These are phyloP conservation scores for Oxyruncus cristatus DNA, from an alignment of 2,113 vertebrate species.

Conservation along the genomic window DNA sequence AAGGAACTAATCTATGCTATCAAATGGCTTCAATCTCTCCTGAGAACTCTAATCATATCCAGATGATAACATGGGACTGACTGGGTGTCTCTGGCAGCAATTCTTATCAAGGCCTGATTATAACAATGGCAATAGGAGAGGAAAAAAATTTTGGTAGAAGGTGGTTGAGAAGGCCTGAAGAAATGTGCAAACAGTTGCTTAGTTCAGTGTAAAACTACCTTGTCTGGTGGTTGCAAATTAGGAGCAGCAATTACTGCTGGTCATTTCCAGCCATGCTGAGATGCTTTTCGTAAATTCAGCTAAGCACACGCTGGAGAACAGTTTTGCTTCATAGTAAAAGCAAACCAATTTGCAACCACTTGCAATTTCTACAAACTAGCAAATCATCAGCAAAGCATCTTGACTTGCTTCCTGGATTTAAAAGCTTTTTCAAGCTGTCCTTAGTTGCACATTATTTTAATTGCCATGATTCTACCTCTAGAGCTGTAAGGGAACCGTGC, in stretches of 20 bases:
- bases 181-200: neutral
- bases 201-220: neutral
- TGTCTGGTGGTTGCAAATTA: neutral
- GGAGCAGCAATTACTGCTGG: neutral
- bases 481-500: neutral
- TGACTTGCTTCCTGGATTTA: conserved; percentile 18
- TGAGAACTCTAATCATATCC: conserved; percentile 81
- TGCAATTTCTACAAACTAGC: neutral
- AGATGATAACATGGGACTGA: conserved; percentile 73
- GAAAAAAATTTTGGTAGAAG: conserved; percentile 9
- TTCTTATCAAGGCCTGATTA: conserved; percentile 45
- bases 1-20: conserved; percentile 85
- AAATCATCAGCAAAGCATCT: conserved; percentile 15
- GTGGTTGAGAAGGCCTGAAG: neutral
- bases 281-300: neutral
- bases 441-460: conserved; percentile 19
- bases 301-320: neutral
- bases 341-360: neutral
- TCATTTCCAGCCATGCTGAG: neutral
- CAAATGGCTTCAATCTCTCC: conserved; percentile 85
- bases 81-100: conserved; percentile 50
- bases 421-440: conserved; percentile 34
- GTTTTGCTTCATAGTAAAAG: conserved; percentile 16
- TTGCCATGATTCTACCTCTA: neutral
- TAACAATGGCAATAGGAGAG: conserved; percentile 17